Evolutionary conservation across 1,140 invertebrate genomes (phyloP).

Genomic region (Drosophila tropicalis): DNA sequence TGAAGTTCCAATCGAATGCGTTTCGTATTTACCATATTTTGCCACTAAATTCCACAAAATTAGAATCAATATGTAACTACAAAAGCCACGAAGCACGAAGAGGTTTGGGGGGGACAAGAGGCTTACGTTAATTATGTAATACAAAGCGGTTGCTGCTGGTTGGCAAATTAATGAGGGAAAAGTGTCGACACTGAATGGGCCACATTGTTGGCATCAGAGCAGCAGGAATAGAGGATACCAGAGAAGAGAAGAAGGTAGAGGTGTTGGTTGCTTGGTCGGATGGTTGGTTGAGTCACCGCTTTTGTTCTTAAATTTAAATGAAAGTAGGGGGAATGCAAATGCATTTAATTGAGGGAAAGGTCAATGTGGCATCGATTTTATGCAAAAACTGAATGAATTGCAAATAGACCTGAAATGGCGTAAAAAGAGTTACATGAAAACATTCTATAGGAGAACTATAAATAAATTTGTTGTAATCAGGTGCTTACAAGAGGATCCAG

Average conservation of each 20-base stretch:
- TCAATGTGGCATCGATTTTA: conserved; percentile 74
- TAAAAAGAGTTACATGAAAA: background rate
- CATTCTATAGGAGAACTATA: background rate
- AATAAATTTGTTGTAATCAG: conserved; percentile 4
- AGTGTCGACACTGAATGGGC: conserved; percentile 50
- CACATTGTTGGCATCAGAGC: conserved; percentile 6
- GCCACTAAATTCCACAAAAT: conserved; percentile 63
- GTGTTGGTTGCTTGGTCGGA: conserved; percentile 50
- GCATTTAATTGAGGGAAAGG: conserved; percentile 75
- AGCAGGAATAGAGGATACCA: background rate
- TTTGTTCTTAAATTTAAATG: background rate
- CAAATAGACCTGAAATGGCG: background rate
- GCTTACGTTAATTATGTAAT: conserved; percentile 63
- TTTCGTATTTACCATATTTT: conserved; percentile 67
- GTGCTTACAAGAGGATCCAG: background rate
- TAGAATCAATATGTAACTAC: conserved; percentile 54
- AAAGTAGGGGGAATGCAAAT: conserved; percentile 20
- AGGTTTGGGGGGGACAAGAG: background rate
- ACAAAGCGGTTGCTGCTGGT: conserved; percentile 27
- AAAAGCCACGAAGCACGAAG: background rate
- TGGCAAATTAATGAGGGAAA: conserved; percentile 30
- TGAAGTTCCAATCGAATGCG: conserved; percentile 16
- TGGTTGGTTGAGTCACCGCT: conserved; percentile 50
- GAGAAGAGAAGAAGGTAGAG: background rate
- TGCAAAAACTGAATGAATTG: conserved; percentile 39